These are phyloP conservation scores for Toxonevra muliebris DNA, from an alignment of 2,888 invertebrate genomes.

Conservation along the genomic window DNA sequence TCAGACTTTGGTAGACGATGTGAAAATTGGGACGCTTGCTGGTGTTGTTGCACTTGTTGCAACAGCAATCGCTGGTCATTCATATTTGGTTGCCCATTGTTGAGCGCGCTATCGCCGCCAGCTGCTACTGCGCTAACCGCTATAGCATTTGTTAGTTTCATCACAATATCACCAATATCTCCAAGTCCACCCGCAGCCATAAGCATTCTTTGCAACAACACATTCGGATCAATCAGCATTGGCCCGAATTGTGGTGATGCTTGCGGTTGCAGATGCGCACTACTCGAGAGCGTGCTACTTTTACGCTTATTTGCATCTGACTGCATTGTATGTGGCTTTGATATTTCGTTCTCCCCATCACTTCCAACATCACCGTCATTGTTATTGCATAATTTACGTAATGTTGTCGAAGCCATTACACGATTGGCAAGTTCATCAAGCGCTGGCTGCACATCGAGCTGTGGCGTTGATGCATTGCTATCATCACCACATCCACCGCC, in stretches of 20 bases:
- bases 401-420: conserved; percentile 48
- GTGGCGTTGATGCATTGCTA: conserved; percentile 64
- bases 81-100: conserved; percentile 50
- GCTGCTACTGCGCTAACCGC: conserved; percentile 37
- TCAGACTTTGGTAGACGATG: conserved; percentile 64
- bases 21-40: conserved; percentile 44
- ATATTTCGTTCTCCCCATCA: conserved; percentile 46
- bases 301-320: conserved; percentile 24
- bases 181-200: conserved; percentile 53
- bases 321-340: conserved; percentile 7
- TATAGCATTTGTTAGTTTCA: conserved; percentile 49
- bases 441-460: conserved; percentile 33
- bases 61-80: conserved; percentile 52
- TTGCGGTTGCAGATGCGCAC: conserved; percentile 35
- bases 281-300: conserved; percentile 25
- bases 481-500: conserved; percentile 66
- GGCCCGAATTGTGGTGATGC: conserved; percentile 40
- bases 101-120: conserved; percentile 44
- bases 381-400: conserved; percentile 50
- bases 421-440: conserved; percentile 45
- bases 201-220: conserved; percentile 59
- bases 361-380: conserved; percentile 51
- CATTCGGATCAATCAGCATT: conserved; percentile 49
- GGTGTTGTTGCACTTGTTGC: conserved; percentile 55
- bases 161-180: conserved; percentile 50